These are phyloP conservation scores for Ornithoptera alexandrae DNA, from an alignment of 2,888 invertebrate genomes.

Conservation along the genomic window DNA sequence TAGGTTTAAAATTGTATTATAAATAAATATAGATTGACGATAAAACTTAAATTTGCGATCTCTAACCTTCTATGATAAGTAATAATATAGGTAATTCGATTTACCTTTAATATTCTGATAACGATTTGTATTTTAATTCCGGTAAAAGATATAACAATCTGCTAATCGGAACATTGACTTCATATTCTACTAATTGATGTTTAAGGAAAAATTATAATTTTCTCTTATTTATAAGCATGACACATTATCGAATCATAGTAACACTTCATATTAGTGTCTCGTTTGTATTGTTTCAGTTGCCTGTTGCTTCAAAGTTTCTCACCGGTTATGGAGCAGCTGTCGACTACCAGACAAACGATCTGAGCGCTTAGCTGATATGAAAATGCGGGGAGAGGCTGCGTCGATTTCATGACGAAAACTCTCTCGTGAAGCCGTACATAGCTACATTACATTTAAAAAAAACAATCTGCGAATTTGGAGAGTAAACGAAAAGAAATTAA, in stretches of 20 bases:
- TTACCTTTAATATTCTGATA: neutral
- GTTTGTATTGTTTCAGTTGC: constrained; percentile 71
- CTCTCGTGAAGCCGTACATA: constrained; percentile 33
- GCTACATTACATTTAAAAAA: constrained; percentile 11
- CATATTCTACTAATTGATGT: no score
- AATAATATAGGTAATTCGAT: neutral
- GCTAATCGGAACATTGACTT: no score
- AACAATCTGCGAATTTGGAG: constrained; percentile 31
- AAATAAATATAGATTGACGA: no score
- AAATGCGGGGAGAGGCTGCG: constrained; percentile 43
- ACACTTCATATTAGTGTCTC: neutral
- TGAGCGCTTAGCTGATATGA: constrained; percentile 41
- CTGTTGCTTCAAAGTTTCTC: constrained; percentile 65
- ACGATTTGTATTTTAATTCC: no score
- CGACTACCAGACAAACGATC: constrained; percentile 48
- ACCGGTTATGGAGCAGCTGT: constrained; percentile 70
- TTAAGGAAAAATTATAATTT: no score
- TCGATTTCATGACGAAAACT: constrained; percentile 55
- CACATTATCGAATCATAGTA: no score
- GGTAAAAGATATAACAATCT: no score
- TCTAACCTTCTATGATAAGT: neutral
- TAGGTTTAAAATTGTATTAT: no score
- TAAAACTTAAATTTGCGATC: constrained; percentile 1
- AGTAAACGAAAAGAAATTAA: constrained; percentile 31
- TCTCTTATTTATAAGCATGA: no score